These are phyloP conservation scores for Agrochola macilenta DNA, from an alignment of 2,888 invertebrate genomes.

Conservation along the genomic window DNA sequence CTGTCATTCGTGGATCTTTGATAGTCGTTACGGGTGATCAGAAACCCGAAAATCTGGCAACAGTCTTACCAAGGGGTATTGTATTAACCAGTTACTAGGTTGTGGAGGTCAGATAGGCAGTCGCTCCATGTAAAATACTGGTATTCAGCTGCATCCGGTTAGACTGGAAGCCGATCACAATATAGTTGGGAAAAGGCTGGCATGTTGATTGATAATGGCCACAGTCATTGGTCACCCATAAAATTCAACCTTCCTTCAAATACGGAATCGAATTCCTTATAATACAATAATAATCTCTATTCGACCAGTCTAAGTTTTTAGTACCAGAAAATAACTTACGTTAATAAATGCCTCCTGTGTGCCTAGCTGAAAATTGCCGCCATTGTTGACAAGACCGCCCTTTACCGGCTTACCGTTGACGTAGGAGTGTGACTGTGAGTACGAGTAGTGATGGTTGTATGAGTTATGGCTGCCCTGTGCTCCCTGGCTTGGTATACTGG, in stretches of 20 bases:
- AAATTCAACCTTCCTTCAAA: background rate
- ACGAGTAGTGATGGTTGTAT: conserved; percentile 38
- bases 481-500: conserved; percentile 3
- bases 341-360: background rate
- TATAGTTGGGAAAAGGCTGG: too few relatives aligned
- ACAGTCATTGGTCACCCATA: background rate
- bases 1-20: too few relatives aligned
- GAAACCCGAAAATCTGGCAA: too few relatives aligned
- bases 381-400: conserved; percentile 4
- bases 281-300: too few relatives aligned
- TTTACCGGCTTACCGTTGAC: conserved; percentile 33
- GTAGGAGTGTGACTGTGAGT: conserved; percentile 26
- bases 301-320: background rate
- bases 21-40: too few relatives aligned
- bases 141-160: too few relatives aligned
- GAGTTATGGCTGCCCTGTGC: conserved; percentile 8
- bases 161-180: too few relatives aligned
- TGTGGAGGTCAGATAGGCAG: too few relatives aligned
- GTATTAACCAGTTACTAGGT: too few relatives aligned
- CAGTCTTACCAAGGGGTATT: too few relatives aligned
- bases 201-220: background rate
- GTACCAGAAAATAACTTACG: conserved; percentile 23
- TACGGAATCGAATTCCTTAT: too few relatives aligned
- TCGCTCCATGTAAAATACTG: too few relatives aligned
- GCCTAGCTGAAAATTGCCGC: conserved; percentile 67